phyloP scores from a whole-genome alignment of 1,140 invertebrate genomes.

The Lerema accius region DNA sequence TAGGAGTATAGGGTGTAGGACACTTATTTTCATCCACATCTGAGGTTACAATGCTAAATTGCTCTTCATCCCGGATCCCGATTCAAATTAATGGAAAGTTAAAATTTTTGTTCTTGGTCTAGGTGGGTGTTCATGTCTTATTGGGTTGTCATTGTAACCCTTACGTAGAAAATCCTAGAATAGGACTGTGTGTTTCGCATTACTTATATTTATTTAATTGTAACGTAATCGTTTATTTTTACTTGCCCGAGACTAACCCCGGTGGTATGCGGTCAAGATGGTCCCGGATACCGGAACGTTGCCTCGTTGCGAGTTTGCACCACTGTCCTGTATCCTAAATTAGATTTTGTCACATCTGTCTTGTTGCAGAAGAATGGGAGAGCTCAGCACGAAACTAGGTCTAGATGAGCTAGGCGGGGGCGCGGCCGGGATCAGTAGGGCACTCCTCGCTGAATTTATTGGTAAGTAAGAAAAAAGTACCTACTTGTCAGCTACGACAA shows the following conservation, averaged over 20 bases:
- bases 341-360: conserved; percentile 25
- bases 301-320: conserved; percentile 2
- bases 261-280: conserved; percentile 25
- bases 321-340: conserved; percentile 24
- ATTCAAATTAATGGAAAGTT: too few relatives aligned
- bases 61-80: too few relatives aligned
- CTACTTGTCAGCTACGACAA: too few relatives aligned
- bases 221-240: conserved; percentile 18
- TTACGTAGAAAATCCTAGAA: too few relatives aligned
- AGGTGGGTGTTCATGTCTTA: too few relatives aligned
- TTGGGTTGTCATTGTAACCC: too few relatives aligned
- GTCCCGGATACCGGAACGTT: conserved; percentile 5
- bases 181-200: too few relatives aligned
- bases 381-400: conserved; percentile 85
- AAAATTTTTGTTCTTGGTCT: too few relatives aligned
- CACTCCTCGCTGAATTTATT: conserved; percentile 91
- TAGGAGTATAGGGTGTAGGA: too few relatives aligned
- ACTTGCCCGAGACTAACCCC: conserved; percentile 16
- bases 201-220: conserved; percentile 3
- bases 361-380: conserved; percentile 79
- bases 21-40: too few relatives aligned
- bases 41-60: too few relatives aligned
- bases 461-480: conserved; percentile 56
- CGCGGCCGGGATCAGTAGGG: conserved; percentile 84
- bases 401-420: conserved; percentile 86